Percentiles rank a stretch among this genome's conserved stretches.
Evolutionary conservation across 2,888 invertebrate species (phyloP).

Genomic region (Notodonta ziczac): DNA sequence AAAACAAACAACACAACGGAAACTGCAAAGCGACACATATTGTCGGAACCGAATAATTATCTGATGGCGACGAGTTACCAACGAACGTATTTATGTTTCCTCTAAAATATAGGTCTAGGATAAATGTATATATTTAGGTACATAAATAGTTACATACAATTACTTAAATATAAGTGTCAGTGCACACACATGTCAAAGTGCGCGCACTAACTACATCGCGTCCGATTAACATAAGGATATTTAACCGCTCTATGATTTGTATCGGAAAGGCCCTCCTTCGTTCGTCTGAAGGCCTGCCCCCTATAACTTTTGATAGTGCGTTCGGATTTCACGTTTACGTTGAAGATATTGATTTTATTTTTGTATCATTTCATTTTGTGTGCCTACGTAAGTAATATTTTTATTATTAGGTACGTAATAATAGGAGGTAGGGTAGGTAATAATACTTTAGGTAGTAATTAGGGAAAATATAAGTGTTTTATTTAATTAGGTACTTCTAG

Average conservation of each 20-base stretch:
- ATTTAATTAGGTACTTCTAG: no score
- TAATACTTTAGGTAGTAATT: no score
- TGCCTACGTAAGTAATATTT: background rate
- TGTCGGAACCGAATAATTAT: slow-evolving; percentile 49
- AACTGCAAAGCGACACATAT: slow-evolving; percentile 61
- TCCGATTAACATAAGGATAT: slow-evolving; percentile 75
- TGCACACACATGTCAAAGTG: slow-evolving; percentile 56
- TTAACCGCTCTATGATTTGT: slow-evolving; percentile 78
- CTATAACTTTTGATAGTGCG: slow-evolving; percentile 66
- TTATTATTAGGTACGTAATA: no score
- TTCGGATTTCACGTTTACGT: slow-evolving; percentile 12
- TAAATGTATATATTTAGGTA: slow-evolving; percentile 29
- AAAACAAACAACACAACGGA: slow-evolving; percentile 43
- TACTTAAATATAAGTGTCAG: slow-evolving; percentile 12
- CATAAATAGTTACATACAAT: slow-evolving; percentile 11
- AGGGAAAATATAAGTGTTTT: no score
- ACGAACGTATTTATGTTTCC: slow-evolving; percentile 47
- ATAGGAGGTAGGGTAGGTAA: no score
- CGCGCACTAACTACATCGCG: slow-evolving; percentile 61
- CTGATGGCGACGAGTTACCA: slow-evolving; percentile 30
- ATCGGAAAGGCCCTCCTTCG: slow-evolving; percentile 67
- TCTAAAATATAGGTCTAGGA: slow-evolving; percentile 55
- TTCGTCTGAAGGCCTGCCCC: slow-evolving; percentile 77
- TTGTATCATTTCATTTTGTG: background rate
- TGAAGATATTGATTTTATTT: slow-evolving; percentile 13